phyloP scores from a whole-genome alignment of 1,140 invertebrate species.

The Delia radicum region DNA sequence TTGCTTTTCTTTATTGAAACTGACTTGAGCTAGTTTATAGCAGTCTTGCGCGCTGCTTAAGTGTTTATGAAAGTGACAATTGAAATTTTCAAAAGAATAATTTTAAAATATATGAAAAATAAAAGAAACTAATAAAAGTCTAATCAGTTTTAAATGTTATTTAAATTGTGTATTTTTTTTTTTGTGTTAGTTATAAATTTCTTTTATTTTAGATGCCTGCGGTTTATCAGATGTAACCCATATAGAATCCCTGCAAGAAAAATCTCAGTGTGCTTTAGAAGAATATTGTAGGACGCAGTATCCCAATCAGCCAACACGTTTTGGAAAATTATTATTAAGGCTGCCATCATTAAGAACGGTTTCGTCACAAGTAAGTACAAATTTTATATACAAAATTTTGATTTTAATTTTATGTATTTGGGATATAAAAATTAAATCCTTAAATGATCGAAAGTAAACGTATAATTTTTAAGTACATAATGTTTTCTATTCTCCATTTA shows the following conservation, averaged over 20 bases:
- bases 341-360: constrained; percentile 91
- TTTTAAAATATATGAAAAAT: too few species aligned
- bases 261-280: constrained; percentile 94
- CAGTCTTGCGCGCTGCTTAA: neutral
- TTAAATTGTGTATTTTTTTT: neutral
- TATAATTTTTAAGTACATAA: too few species aligned
- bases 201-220: constrained; percentile 90
- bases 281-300: constrained; percentile 95
- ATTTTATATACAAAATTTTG: too few species aligned
- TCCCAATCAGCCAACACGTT: constrained; percentile 92
- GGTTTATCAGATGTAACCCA: constrained; percentile 90
- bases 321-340: constrained; percentile 91
- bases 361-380: constrained; percentile 67
- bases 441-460: too few species aligned
- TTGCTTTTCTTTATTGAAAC: neutral
- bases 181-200: constrained; percentile 5
- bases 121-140: too few species aligned
- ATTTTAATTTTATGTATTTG: too few species aligned
- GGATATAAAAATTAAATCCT: too few species aligned
- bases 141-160: too few species aligned
- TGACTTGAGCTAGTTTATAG: neutral
- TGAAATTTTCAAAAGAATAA: too few species aligned
- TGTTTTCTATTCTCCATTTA: too few species aligned
- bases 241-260: constrained; percentile 95
- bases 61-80: too few species aligned